Percentiles rank a stretch among this genome's conserved stretches.
Conservation (phyloP, 1,140 invertebrate genomes). For the Drosophila ohnishii region DNA sequence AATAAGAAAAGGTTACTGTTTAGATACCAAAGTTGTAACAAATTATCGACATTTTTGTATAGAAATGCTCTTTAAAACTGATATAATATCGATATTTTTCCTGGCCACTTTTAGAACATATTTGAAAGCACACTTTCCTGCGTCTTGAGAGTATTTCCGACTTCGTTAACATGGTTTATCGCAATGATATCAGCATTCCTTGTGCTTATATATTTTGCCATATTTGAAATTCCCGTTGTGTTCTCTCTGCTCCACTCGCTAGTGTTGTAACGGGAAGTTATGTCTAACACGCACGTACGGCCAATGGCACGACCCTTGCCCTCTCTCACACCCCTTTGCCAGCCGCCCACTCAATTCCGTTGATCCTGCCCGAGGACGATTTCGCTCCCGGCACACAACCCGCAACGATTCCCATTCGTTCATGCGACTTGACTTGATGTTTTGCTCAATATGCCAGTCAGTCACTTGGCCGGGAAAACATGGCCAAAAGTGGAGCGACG, state of each 20-base stretch:
- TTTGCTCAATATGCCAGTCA: conserved; percentile 76
- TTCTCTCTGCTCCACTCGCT: conserved; percentile 26
- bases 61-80: not conserved
- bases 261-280: conserved; percentile 66
- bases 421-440: conserved; percentile 27
- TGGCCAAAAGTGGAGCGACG: conserved; percentile 2
- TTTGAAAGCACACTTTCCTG: not conserved
- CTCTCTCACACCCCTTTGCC: conserved; percentile 3
- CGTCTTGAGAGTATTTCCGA: conserved; percentile 8
- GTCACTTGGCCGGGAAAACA: conserved; percentile 61
- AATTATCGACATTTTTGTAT: not conserved
- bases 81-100: not conserved
- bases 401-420: conserved; percentile 2
- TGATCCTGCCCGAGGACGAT: conserved; percentile 16
- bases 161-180: conserved; percentile 4
- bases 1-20: too few species aligned
- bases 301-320: conserved; percentile 46
- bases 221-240: conserved; percentile 74
- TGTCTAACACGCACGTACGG: conserved; percentile 74
- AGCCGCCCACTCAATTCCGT: conserved; percentile 5
- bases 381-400: conserved; percentile 3
- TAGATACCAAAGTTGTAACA: too few species aligned
- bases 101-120: not conserved
- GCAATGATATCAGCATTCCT: conserved; percentile 19
- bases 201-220: conserved; percentile 54